Evolutionary conservation across 1,140 invertebrate genomes (phyloP), one percentile per base, ranked within the genome.

Genomic region (Drosophila tristis): DNA sequence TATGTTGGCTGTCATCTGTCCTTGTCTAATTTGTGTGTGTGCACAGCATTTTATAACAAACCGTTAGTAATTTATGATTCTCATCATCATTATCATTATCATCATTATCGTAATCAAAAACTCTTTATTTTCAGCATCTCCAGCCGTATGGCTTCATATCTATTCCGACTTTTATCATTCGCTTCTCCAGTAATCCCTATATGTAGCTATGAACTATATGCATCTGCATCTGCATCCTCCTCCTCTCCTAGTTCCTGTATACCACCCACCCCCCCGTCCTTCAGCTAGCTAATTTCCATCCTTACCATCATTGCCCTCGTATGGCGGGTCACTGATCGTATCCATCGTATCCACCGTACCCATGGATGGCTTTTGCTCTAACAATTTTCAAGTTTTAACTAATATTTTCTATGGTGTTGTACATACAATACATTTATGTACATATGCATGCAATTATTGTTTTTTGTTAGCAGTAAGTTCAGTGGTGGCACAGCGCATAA

Each of bases 401-500:
- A 80, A 80, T 74, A 72, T 81, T 73, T 60, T 73, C 42, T 73
- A 74, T 26, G 45, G 16, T 73, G 29, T n/a, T 67, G 50, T 65
- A 47, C 2, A 25, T 25, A 25, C 23, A 25, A 20, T 20, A 20
- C 20, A 20, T 20, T 20, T 25, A 25, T 25, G 23, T 25, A 25
- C 23, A 25, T 25, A 25, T 25, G 23, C 56, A 64, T 65, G 59
- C 50, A 49, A 72, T 80, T 81, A 81, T 80, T 80, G 60, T 76
- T 67, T 64, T 39, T 78, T 68, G 67, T 75, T 80, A 77, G 78
- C 78, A 81, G 67, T 81, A 80, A 81, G 73, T 80, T 80, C 67
- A 76, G 45, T 80, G 55, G 78, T 81, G 60, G 78, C 78, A 80
- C 78, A 80, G 78, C 78, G 73, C 78, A 76, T 62, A 73, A 81